phyloP scores from a whole-genome alignment of 1,140 invertebrate species.

The Zaprionus inermis region DNA sequence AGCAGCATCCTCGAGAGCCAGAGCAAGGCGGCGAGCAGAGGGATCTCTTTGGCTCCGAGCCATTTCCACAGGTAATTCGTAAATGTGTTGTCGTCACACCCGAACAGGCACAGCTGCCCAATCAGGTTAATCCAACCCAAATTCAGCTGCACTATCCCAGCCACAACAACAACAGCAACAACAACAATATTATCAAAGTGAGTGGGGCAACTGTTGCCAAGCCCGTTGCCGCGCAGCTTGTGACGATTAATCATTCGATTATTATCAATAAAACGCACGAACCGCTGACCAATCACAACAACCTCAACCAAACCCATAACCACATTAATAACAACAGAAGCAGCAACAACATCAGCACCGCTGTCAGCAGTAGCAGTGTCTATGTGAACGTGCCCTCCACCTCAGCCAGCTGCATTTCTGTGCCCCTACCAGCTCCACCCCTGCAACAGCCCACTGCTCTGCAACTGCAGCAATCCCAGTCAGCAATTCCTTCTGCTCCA shows the following conservation, averaged over 20 bases:
- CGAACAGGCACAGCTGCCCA: constrained; percentile 17
- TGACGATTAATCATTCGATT: constrained; percentile 83
- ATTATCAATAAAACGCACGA: constrained; percentile 83
- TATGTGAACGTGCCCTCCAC: constrained; percentile 71
- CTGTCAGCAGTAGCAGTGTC: constrained; percentile 60
- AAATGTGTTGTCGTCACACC: constrained; percentile 64
- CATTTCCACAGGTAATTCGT: constrained; percentile 85
- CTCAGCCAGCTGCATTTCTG: constrained; percentile 1
- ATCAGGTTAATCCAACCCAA: constrained; percentile 12
- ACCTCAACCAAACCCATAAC: constrained; percentile 4
- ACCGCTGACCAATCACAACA: constrained; percentile 46
- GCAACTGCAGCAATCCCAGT: constrained; percentile 25
- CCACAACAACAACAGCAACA: constrained; percentile 45
- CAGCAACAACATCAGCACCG: neutral
- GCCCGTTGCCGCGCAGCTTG: constrained; percentile 56
- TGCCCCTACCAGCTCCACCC: neutral
- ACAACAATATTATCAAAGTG: constrained; percentile 62
- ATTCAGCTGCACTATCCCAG: constrained; percentile 62
- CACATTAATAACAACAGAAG: constrained; percentile 39
- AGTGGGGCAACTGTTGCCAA: constrained; percentile 30
- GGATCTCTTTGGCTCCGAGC: constrained; percentile 86
- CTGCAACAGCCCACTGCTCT: neutral
- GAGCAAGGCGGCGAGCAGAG: constrained; percentile 32
- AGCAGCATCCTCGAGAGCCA: constrained; percentile 37
- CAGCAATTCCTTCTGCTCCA: constrained; percentile 6